A percentile compares a stretch with the other conserved stretches of the same genome.
phyloP scores from a whole-genome alignment of 2,888 invertebrate species.

The Lasioglossum calceatum region DNA sequence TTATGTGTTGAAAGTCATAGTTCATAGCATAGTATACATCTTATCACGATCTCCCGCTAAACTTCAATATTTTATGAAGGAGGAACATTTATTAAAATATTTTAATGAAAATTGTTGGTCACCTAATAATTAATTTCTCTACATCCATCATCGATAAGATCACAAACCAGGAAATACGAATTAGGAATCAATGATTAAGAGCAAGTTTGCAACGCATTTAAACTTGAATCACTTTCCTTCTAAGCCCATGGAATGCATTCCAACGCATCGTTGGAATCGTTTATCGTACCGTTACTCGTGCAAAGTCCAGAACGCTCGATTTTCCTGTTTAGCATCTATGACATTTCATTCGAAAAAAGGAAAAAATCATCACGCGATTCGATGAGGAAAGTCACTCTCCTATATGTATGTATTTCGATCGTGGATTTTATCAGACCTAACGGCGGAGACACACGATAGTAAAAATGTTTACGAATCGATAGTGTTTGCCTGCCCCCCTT shows the following conservation, averaged over 20 bases:
- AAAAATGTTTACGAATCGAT: neutral
- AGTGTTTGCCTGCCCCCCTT: neutral
- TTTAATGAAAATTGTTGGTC: too few relatives aligned
- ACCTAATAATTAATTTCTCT: too few relatives aligned
- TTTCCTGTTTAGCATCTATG: neutral
- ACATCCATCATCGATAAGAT: too few relatives aligned
- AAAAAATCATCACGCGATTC: neutral
- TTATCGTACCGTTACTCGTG: neutral
- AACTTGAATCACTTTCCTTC: neutral
- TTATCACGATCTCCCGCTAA: too few relatives aligned
- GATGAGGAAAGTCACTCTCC: neutral
- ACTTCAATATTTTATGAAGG: too few relatives aligned
- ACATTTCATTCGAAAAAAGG: neutral
- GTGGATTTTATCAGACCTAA: neutral
- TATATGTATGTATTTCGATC: neutral
- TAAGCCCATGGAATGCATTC: neutral
- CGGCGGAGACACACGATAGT: neutral
- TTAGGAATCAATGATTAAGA: too few relatives aligned
- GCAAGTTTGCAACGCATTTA: neutral
- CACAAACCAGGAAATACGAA: too few relatives aligned
- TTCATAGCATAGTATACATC: too few relatives aligned
- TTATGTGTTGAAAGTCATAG: too few relatives aligned
- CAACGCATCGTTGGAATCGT: neutral
- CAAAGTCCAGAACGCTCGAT: neutral
- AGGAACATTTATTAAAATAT: too few relatives aligned